These are phyloP conservation scores for Campoplex nolae DNA, from an alignment of 2,888 invertebrate genomes.

Conservation along the genomic window DNA sequence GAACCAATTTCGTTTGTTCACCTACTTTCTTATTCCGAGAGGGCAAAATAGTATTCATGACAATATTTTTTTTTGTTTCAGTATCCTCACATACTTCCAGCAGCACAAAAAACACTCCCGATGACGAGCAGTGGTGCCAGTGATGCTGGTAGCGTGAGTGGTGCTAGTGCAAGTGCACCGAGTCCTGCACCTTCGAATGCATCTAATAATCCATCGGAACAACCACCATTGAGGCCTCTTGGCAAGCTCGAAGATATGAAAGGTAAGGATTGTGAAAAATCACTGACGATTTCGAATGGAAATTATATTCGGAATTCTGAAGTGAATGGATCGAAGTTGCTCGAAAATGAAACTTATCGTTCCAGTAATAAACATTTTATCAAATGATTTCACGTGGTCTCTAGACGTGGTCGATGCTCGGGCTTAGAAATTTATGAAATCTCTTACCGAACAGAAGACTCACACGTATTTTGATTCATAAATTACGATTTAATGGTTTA, in stretches of 20 bases:
- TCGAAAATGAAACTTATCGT: no score
- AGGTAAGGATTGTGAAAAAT: conserved; percentile 79
- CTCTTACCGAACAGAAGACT: no score
- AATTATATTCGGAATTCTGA: background rate
- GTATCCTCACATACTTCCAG: conserved; percentile 92
- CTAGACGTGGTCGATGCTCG: no score
- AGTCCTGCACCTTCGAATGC: conserved; percentile 82
- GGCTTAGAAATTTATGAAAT: background rate
- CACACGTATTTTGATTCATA: no score
- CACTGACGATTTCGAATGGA: background rate
- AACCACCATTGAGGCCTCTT: conserved; percentile 84
- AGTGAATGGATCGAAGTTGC: no score
- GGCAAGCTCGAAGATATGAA: conserved; percentile 97
- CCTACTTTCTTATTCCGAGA: background rate
- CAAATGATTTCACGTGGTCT: no score
- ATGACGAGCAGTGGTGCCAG: conserved; percentile 81
- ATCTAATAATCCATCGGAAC: conserved; percentile 81
- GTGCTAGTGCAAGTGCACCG: conserved; percentile 79
- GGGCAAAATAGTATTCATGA: background rate
- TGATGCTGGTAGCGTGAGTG: conserved; percentile 83
- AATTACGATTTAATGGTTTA: no score
- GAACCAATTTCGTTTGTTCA: no score
- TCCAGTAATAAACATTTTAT: no score
- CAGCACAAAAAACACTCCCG: conserved; percentile 87
- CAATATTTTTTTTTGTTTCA: conserved; percentile 72